Evolutionary conservation across 2,888 invertebrate species (phyloP).

Genomic region (Caenorhabditis imperialis): DNA sequence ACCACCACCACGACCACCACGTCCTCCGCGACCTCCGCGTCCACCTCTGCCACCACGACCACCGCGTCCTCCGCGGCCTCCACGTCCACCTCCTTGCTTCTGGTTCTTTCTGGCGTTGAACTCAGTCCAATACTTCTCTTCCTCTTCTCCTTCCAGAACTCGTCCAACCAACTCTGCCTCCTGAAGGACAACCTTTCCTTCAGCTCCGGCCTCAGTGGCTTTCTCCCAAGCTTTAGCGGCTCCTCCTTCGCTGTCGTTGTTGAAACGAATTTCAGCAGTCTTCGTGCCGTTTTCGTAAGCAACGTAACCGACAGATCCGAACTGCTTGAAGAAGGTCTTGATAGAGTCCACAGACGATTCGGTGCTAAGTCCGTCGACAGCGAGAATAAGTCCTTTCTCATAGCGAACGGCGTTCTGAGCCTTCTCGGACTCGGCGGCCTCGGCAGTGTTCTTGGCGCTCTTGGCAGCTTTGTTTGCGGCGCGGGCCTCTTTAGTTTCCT

Average conservation of each 20-base stretch:
- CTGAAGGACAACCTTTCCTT: constrained; percentile 69
- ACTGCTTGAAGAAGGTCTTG: constrained; percentile 85
- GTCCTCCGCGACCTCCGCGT: constrained; percentile 31
- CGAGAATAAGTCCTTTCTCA: constrained; percentile 72
- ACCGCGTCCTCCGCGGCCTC: constrained; percentile 60
- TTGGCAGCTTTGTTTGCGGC: constrained; percentile 65
- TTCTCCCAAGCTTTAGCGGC: constrained; percentile 73
- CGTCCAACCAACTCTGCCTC: constrained; percentile 60
- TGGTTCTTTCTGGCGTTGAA: constrained; percentile 67
- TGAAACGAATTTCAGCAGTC: constrained; percentile 64
- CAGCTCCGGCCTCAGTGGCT: constrained; percentile 64
- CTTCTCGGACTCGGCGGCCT: constrained; percentile 55
- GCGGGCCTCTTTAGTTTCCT: constrained; percentile 66
- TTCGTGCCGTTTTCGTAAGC: constrained; percentile 57
- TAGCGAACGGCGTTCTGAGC: constrained; percentile 60
- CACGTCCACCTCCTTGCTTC: constrained; percentile 43
- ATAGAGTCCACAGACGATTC: constrained; percentile 80
- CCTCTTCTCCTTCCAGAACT: constrained; percentile 75
- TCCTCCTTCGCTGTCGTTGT: constrained; percentile 63
- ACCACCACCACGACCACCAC: constrained; percentile 21
- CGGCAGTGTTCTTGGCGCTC: constrained; percentile 59
- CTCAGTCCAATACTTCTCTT: constrained; percentile 75
- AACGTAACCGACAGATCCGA: constrained; percentile 80
- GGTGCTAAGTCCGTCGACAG: constrained; percentile 64
- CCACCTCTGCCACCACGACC: constrained; percentile 44